Percentiles rank a stretch among this genome's conserved stretches.
Evolutionary conservation across 2,113 vertebrate genomes (phyloP).

Genomic region (Danionella cerebrum): DNA sequence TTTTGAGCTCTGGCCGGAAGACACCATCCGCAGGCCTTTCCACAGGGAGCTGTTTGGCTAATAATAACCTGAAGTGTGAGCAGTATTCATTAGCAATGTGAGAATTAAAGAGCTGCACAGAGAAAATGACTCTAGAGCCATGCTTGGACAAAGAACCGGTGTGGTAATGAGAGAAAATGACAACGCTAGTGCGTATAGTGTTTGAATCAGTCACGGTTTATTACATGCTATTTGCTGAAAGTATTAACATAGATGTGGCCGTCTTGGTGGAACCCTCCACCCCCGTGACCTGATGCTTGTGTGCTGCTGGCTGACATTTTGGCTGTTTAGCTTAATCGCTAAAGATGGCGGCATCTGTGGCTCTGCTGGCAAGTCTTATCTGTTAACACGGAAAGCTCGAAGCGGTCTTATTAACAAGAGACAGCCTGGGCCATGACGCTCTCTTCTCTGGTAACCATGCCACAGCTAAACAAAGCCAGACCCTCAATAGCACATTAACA

Average conservation of each 20-base stretch:
- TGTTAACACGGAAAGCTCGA: constrained; percentile 8
- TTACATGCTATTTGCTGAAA: constrained; percentile 13
- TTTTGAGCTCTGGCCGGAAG: constrained; percentile 20
- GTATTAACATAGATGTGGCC: not conserved
- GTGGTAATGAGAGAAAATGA: constrained; percentile 20
- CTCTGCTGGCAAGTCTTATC: constrained; percentile 27
- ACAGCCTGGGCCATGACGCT: not conserved
- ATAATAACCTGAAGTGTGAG: constrained; percentile 19
- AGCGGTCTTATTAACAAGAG: constrained; percentile 10
- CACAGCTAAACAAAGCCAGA: constrained; percentile 62
- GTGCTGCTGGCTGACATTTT: constrained; percentile 3
- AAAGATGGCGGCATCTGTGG: constrained; percentile 26
- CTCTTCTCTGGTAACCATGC: constrained; percentile 27
- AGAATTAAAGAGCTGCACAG: constrained; percentile 20
- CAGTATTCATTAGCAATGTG: constrained; percentile 19
- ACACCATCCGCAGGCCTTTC: constrained; percentile 12
- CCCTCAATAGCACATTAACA: constrained; percentile 57
- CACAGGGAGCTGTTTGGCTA: constrained; percentile 8
- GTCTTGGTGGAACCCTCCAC: not conserved
- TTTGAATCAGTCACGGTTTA: constrained; percentile 14
- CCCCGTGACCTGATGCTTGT: not conserved
- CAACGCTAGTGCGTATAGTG: not conserved
- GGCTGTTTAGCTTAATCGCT: constrained; percentile 18
- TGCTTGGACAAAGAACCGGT: not conserved
- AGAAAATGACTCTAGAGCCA: constrained; percentile 15